Evolutionary conservation across 2,113 vertebrate genomes (phyloP), one percentile per base, ranked within the genome.

Genomic region (Dicrurus megarhynchus): DNA sequence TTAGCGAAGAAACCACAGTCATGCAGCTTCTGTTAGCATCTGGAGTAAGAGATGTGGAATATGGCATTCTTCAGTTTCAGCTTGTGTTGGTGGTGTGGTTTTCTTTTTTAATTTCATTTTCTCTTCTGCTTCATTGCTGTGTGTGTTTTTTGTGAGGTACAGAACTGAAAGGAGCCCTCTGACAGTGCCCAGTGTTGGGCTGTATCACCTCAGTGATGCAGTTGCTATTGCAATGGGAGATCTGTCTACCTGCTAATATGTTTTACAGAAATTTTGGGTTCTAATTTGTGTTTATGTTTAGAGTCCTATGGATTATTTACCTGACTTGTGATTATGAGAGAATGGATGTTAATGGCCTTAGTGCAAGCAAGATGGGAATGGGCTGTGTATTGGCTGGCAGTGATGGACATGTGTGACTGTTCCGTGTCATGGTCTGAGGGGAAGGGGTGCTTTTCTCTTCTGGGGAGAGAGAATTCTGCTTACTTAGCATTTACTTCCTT

Each of bases 361-460:
- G 60, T 16, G 37, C 30, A 27, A 2, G 9, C 21, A 59, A 35
- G 39, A 17, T 44, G 35, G n/a, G 73, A 65, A 47, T 4, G 23
- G n/a, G 27, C 47, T n/a, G 35, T 30, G 15, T 46, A 1, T 37
- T 37, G n/a, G 9, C 44, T 74, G 71, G 19, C 64, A 30, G 42
- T 12, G 59, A 13, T 11, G 21, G 46, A 7, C 0, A 1, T 1
- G 10, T 55, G 33, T 2, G 0, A 27, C n/a, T 52, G 46, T 37
- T 28, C 33, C 22, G 16, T 65, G 37, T 42, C 50, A 15, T 1
- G 13, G 21, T 8, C 53, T 42, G 65, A n/a, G 33, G 9, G 50
- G 7, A 67, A 74, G 55, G 15, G 14, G 9, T 28, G 20, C 41
- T 87, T 53, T 49, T 46, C 17, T 61, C 55, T 89, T 57, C 7